Percentiles rank a stretch among this genome's conserved stretches.
Evolutionary conservation across 2,888 invertebrate species (phyloP).

Genomic region (Gastracanthus pulcherrimus): DNA sequence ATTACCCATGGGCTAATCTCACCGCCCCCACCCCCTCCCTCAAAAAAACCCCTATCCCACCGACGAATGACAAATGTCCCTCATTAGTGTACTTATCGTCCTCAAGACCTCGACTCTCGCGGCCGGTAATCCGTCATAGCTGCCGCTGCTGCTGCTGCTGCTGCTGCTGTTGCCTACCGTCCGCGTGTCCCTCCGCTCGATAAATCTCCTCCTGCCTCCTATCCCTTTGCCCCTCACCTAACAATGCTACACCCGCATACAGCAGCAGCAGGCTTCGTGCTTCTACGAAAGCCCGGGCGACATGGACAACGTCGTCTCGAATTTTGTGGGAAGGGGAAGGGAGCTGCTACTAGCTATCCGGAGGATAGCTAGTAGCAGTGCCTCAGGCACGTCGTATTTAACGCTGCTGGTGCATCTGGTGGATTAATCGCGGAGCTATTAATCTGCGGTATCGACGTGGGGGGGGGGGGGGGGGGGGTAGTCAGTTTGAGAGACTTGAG

Average conservation of each 20-base stretch:
- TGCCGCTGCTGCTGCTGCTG: background rate
- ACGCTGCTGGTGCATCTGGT: background rate
- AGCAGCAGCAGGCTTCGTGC: background rate
- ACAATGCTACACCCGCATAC: background rate
- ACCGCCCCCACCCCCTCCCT: background rate
- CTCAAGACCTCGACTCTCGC: background rate
- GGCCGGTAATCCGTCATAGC: slow-evolving; percentile 29
- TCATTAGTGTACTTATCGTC: slow-evolving; percentile 32
- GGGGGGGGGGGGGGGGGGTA: too few relatives aligned
- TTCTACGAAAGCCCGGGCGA: background rate
- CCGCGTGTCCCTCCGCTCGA: background rate
- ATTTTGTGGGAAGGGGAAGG: too few relatives aligned
- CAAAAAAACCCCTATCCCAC: background rate
- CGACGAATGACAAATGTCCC: slow-evolving; percentile 16
- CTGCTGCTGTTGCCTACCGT: too few relatives aligned
- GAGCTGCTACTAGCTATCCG: too few relatives aligned
- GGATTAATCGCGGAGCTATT: slow-evolving; percentile 44
- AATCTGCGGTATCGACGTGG: slow-evolving; percentile 45
- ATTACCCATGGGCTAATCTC: too few relatives aligned
- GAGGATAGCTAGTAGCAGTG: too few relatives aligned
- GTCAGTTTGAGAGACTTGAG: too few relatives aligned
- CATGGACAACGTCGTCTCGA: slow-evolving; percentile 21
- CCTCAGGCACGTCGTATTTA: background rate
- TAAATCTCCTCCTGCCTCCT: background rate
- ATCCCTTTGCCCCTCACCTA: background rate